These are phyloP conservation scores for Dasysyrphus tricinctus DNA, from an alignment of 2,888 invertebrate genomes.

Conservation along the genomic window DNA sequence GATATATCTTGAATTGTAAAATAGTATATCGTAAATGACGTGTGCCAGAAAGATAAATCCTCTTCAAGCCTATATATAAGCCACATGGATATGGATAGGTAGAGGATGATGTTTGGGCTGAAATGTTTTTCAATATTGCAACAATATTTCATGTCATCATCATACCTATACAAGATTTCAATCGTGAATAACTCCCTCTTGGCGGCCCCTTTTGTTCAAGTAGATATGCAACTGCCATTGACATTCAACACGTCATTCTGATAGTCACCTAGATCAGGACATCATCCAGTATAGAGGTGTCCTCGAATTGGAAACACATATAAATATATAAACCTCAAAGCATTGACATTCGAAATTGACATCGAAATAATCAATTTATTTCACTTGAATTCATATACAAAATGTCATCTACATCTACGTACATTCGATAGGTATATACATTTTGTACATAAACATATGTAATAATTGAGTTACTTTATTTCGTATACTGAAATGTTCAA, in stretches of 20 bases:
- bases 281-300: neutral
- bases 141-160: slow-evolving; percentile 34
- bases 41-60: slow-evolving; percentile 17
- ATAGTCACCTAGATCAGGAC: slow-evolving; percentile 27
- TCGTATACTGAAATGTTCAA: neutral
- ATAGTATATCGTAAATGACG: neutral
- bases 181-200: neutral
- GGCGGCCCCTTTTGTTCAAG: too few species aligned
- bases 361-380: slow-evolving; percentile 21
- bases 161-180: slow-evolving; percentile 12
- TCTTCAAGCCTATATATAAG: slow-evolving; percentile 13
- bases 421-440: neutral
- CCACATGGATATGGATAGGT: neutral
- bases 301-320: neutral
- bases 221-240: slow-evolving; percentile 17
- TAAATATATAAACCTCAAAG: slow-evolving; percentile 1
- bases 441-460: neutral
- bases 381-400: neutral
- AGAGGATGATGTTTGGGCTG: neutral
- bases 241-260: slow-evolving; percentile 28
- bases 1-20: slow-evolving; percentile 1
- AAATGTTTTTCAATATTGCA: slow-evolving; percentile 22
- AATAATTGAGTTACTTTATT: neutral
- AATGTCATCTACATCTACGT: neutral
- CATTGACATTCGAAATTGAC: slow-evolving; percentile 24